Percentiles rank a stretch among this genome's conserved stretches.
Evolutionary conservation across 1,140 invertebrate species (phyloP).

Genomic region (Thaumetopoea pityocampa): DNA sequence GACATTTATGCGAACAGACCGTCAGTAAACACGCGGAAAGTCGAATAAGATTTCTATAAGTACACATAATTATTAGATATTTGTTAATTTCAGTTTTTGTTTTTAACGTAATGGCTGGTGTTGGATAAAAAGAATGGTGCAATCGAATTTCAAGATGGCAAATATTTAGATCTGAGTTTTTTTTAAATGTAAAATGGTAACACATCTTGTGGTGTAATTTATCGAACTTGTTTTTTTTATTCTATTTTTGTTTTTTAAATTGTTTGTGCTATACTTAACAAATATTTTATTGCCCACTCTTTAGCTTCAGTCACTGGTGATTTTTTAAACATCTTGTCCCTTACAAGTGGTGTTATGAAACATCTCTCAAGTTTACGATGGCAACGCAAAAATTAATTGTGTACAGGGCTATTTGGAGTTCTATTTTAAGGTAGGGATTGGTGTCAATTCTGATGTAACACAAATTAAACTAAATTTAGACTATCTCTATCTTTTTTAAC

Average conservation of each 20-base stretch:
- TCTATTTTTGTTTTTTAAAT: background rate
- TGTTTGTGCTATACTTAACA: too few species aligned
- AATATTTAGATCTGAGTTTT: constrained; percentile 49
- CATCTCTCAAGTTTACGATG: background rate
- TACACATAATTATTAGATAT: constrained; percentile 36
- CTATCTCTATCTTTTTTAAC: too few species aligned
- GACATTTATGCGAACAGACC: background rate
- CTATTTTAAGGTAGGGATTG: constrained; percentile 2
- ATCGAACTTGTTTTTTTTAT: background rate
- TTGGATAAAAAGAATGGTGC: constrained; percentile 36
- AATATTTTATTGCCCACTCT: too few species aligned
- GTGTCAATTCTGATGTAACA: too few species aligned
- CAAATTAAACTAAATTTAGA: too few species aligned
- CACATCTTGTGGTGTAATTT: constrained; percentile 6
- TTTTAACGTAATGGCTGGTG: constrained; percentile 27
- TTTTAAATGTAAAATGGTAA: constrained; percentile 12
- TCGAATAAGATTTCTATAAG: constrained; percentile 39
- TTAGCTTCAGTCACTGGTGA: too few species aligned
- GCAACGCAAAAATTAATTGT: constrained; percentile 2
- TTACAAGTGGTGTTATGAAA: background rate
- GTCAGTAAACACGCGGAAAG: constrained; percentile 20
- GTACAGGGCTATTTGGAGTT: constrained; percentile 9
- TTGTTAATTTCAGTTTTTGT: constrained; percentile 22
- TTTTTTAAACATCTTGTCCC: too few species aligned
- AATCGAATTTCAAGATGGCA: constrained; percentile 43